Percentiles rank a stretch among this genome's conserved stretches.
phyloP scores from a whole-genome alignment of 2,797 vertebrate species.

The Sitta carolinensis region DNA sequence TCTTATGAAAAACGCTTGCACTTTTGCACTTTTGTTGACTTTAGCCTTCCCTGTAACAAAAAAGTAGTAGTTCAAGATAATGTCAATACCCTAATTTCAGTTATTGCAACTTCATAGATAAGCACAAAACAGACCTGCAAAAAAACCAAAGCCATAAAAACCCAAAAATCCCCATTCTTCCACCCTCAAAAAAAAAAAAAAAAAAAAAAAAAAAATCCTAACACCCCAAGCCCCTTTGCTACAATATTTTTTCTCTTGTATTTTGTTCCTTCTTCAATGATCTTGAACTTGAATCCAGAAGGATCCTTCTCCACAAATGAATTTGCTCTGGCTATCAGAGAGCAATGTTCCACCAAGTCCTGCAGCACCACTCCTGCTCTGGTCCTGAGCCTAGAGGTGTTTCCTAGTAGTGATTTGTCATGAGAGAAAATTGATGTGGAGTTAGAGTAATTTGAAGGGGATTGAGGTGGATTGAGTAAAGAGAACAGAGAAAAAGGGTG shows the following conservation, averaged over 20 bases:
- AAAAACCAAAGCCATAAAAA: accelerated
- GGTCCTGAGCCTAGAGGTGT: not conserved
- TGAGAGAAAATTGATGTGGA: not conserved
- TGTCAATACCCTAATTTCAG: not conserved
- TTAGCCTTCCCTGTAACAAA: not conserved
- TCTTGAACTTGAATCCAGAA: not conserved
- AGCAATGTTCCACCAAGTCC: not conserved
- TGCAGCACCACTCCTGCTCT: not conserved
- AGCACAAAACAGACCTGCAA: not conserved
- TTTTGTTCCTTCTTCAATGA: not conserved
- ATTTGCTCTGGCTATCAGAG: not conserved
- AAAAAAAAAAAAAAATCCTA: not conserved
- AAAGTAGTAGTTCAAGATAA: not conserved
- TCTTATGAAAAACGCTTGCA: not conserved
- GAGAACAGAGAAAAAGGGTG: not conserved
- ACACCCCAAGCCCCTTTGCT: not conserved
- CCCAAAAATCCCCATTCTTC: accelerated
- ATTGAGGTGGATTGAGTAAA: not conserved
- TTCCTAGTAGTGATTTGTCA: not conserved
- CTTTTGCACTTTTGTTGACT: conserved; percentile 11
- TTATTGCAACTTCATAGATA: not conserved
- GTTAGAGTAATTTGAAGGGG: not conserved
- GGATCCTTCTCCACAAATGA: not conserved
- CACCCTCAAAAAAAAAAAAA: not conserved
- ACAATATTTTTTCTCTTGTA: not conserved